Evolutionary conservation across 2,113 vertebrate genomes (phyloP).

Genomic region (human): DNA sequence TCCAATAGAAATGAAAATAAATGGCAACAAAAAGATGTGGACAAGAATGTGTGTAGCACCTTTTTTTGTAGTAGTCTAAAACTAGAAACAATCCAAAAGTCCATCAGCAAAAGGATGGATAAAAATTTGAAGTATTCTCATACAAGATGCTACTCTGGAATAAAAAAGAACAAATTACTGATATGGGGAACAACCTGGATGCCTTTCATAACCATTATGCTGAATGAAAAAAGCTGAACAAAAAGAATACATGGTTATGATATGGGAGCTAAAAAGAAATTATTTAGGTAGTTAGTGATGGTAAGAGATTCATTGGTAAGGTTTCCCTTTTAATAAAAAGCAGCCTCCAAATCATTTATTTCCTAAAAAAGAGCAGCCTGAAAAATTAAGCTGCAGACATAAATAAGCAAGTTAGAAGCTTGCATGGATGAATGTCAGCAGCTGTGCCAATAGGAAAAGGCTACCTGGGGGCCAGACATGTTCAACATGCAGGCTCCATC

Average conservation of each 20-base stretch:
- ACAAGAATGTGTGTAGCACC: neutral
- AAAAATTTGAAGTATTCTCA: neutral
- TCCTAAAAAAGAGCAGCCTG: too few relatives aligned
- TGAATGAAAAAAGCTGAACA: neutral
- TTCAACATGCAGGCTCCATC: too few relatives aligned
- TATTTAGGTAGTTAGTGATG: too few relatives aligned
- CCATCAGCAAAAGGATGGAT: neutral
- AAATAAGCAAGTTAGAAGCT: too few relatives aligned
- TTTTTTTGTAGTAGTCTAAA: neutral
- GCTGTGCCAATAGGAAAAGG: too few relatives aligned
- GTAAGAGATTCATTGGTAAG: too few relatives aligned
- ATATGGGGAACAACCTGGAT: neutral
- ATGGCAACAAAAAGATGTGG: neutral
- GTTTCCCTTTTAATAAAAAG: too few relatives aligned
- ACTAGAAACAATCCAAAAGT: neutral
- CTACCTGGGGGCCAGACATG: too few relatives aligned
- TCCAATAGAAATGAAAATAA: neutral
- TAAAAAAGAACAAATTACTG: neutral
- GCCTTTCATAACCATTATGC: neutral
- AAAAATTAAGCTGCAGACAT: too few relatives aligned
- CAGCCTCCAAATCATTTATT: too few relatives aligned
- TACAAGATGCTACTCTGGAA: neutral
- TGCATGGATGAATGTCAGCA: too few relatives aligned
- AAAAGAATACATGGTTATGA: neutral
- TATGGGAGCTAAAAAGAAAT: too few relatives aligned